phyloP scores from a whole-genome alignment of 53 echinoderm and acorn worm genomes.

The Patiria pectinifera region DNA sequence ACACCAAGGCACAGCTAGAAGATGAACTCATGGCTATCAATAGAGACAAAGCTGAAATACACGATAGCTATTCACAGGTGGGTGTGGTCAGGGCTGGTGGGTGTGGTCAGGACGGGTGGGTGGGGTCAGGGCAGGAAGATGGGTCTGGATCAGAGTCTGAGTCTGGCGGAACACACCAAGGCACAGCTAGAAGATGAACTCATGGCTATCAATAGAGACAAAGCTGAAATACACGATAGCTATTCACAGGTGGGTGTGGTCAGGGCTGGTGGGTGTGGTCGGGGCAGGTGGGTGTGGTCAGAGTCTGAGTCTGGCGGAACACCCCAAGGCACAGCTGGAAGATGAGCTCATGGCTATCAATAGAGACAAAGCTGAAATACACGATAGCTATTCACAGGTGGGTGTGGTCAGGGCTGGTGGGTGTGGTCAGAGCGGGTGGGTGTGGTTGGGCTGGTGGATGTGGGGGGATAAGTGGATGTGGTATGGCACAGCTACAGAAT shows the following conservation, averaged over 20 bases:
- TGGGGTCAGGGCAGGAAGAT: constrained; percentile 73
- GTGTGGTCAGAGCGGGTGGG: no score
- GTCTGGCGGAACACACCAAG: constrained; percentile 75
- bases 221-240: constrained; percentile 81
- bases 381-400: background rate
- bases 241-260: constrained; percentile 84
- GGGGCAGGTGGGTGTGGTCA: background rate
- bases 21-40: no score
- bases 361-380: background rate
- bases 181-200: constrained; percentile 84
- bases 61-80: no score
- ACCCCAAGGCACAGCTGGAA: background rate
- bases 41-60: no score
- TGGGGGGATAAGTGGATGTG: no score
- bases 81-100: no score
- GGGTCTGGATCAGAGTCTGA: constrained; percentile 95
- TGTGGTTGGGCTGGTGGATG: background rate
- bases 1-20: no score
- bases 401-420: background rate
- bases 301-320: background rate
- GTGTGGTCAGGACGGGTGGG: background rate
- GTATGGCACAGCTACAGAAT: no score
- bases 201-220: constrained; percentile 69
- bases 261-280: background rate
- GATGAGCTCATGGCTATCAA: background rate